Evolutionary conservation across 2,113 vertebrate species (phyloP).

Genomic region (Cavia aperea): DNA sequence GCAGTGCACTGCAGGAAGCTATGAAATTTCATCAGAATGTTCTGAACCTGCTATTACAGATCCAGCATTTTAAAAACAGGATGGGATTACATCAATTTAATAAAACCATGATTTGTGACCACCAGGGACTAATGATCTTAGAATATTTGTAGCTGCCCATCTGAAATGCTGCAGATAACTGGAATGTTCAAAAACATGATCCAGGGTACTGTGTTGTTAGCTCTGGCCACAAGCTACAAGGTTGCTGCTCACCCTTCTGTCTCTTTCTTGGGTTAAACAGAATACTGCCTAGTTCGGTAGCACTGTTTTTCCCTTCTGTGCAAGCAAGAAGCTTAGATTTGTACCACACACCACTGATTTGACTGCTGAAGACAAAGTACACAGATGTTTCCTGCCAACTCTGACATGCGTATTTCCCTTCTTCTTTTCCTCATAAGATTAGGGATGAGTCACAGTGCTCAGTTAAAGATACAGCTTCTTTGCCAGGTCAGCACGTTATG

Average conservation of each 20-base stretch:
- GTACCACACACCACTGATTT: neutral
- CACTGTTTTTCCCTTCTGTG: neutral
- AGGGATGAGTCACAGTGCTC: conserved; percentile 45
- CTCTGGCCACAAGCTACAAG: neutral
- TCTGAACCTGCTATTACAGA: neutral
- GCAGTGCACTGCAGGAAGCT: neutral
- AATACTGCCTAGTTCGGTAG: neutral
- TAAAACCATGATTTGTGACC: neutral
- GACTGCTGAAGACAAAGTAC: neutral
- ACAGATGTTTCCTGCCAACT: conserved; percentile 4
- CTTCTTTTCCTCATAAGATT: conserved; percentile 36
- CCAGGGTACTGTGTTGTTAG: neutral
- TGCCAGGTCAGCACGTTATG: conserved; percentile 12
- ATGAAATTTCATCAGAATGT: neutral
- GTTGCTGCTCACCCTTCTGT: neutral
- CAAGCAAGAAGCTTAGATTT: neutral
- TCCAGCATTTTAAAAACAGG: neutral
- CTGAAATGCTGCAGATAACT: neutral
- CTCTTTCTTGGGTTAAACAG: neutral
- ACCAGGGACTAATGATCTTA: neutral
- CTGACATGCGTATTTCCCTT: conserved; percentile 4
- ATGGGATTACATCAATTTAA: conserved; percentile 12
- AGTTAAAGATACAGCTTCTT: conserved; percentile 33
- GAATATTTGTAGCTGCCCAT: neutral
- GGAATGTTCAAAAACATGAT: neutral